A percentile compares a stretch with the other conserved stretches of the same genome.
Conservation (phyloP, 2,888 invertebrate species). For the Aspidiotus rigidus region DNA sequence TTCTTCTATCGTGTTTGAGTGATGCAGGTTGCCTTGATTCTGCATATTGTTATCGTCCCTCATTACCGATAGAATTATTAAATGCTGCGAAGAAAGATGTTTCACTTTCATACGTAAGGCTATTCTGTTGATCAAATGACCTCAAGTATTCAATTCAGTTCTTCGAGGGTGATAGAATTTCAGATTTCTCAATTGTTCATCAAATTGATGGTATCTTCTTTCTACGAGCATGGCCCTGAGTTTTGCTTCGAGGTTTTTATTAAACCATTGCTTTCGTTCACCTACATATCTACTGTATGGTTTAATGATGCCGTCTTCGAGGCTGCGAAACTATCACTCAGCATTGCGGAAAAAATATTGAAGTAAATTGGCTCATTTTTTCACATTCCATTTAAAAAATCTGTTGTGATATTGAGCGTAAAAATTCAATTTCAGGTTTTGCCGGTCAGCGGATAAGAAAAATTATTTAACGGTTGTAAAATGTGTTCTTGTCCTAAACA, state of each 20-base stretch:
- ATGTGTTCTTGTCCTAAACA: background rate
- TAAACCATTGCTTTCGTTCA: slow-evolving; percentile 38
- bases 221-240: slow-evolving; percentile 42
- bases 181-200: slow-evolving; percentile 51
- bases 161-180: slow-evolving; percentile 36
- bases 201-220: slow-evolving; percentile 47
- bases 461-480: background rate
- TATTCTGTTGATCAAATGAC: background rate
- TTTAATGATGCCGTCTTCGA: slow-evolving; percentile 42
- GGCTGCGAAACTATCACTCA: slow-evolving; percentile 43
- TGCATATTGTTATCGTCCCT: background rate
- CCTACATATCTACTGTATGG: slow-evolving; percentile 35
- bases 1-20: slow-evolving; percentile 1
- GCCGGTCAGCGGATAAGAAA: background rate
- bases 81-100: slow-evolving; percentile 4
- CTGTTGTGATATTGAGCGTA: background rate
- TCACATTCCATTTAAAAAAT: no score
- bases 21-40: background rate
- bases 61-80: slow-evolving; percentile 6
- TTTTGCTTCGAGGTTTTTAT: slow-evolving; percentile 50
- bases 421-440: background rate
- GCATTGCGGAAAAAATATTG: slow-evolving; percentile 40
- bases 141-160: slow-evolving; percentile 17
- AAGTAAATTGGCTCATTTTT: slow-evolving; percentile 30
- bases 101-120: slow-evolving; percentile 10